Conservation (phyloP, 2,888 invertebrate genomes). For the Bombylius discolor region DNA sequence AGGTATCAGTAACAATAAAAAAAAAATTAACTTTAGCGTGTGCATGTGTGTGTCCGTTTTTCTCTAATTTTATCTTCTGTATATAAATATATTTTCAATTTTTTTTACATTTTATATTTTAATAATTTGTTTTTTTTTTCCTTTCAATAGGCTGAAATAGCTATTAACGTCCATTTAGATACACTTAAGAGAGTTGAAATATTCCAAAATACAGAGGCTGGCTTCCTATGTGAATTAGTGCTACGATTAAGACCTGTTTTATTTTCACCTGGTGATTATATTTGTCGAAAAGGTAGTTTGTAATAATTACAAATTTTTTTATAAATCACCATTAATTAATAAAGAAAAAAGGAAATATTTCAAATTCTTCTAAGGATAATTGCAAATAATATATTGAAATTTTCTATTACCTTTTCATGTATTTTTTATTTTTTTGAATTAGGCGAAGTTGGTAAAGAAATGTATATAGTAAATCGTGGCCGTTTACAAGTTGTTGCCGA, state of each 20-base stretch:
- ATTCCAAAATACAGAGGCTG: slow-evolving; percentile 98
- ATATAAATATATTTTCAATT: no score
- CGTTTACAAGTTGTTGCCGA: slow-evolving; percentile 89
- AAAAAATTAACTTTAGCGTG: neutral
- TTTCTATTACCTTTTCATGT: neutral
- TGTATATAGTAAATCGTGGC: slow-evolving; percentile 98
- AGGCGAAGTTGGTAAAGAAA: slow-evolving; percentile 99
- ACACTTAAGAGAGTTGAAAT: slow-evolving; percentile 96
- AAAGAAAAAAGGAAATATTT: neutral
- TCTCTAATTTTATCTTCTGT: no score
- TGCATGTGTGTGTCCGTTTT: neutral
- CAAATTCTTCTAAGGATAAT: neutral
- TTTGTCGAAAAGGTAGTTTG: slow-evolving; percentile 88
- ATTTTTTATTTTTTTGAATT: slow-evolving; percentile 21
- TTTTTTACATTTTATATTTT: neutral
- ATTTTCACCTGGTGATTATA: slow-evolving; percentile 97
- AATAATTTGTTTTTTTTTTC: neutral
- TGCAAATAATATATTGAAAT: neutral
- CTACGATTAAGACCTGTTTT: slow-evolving; percentile 86
- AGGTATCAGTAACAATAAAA: slow-evolving; percentile 37
- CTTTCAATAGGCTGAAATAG: slow-evolving; percentile 74
- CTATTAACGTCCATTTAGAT: slow-evolving; percentile 97
- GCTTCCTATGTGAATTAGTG: slow-evolving; percentile 94
- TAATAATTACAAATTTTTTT: neutral
- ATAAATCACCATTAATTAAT: neutral